phyloP scores from a whole-genome alignment of 2,888 invertebrate species.

The Cyrtodaria siliqua region DNA sequence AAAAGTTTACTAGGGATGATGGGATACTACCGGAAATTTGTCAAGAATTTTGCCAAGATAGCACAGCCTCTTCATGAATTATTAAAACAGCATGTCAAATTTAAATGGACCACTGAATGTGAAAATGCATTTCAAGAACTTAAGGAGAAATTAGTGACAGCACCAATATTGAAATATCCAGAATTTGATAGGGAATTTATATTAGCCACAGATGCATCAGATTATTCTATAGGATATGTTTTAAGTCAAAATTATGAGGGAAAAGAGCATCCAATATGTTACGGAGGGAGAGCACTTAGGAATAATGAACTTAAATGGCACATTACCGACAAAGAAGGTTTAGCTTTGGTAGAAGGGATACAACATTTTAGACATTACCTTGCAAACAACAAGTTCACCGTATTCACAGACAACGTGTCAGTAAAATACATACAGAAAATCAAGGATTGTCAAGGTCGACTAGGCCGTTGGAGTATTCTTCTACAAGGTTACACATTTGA shows the following conservation, averaged over 20 bases:
- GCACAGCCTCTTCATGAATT: conserved; percentile 49
- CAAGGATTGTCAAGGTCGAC: conserved; percentile 37
- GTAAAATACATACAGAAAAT: conserved; percentile 46
- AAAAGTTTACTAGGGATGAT: conserved; percentile 48
- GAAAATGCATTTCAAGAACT: conserved; percentile 39
- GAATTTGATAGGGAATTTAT: conserved; percentile 44
- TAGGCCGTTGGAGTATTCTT: conserved; percentile 39
- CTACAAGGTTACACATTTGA: conserved; percentile 30
- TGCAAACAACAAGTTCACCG: conserved; percentile 39
- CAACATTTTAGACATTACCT: conserved; percentile 47
- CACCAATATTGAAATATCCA: conserved; percentile 51
- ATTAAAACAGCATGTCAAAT: conserved; percentile 47
- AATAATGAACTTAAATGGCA: conserved; percentile 45
- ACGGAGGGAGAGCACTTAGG: conserved; percentile 48
- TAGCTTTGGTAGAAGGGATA: conserved; percentile 61
- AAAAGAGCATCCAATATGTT: conserved; percentile 44
- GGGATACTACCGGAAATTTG: conserved; percentile 56
- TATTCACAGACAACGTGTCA: conserved; percentile 57
- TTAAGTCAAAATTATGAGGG: conserved; percentile 32
- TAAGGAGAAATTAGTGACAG: conserved; percentile 25
- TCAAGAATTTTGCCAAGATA: conserved; percentile 52
- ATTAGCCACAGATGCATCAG: conserved; percentile 46
- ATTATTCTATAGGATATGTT: conserved; percentile 45
- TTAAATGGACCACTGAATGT: conserved; percentile 56
- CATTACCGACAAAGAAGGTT: conserved; percentile 58